Evolutionary conservation across 1,140 invertebrate genomes (phyloP).

Genomic region (Diploscapter pachys): DNA sequence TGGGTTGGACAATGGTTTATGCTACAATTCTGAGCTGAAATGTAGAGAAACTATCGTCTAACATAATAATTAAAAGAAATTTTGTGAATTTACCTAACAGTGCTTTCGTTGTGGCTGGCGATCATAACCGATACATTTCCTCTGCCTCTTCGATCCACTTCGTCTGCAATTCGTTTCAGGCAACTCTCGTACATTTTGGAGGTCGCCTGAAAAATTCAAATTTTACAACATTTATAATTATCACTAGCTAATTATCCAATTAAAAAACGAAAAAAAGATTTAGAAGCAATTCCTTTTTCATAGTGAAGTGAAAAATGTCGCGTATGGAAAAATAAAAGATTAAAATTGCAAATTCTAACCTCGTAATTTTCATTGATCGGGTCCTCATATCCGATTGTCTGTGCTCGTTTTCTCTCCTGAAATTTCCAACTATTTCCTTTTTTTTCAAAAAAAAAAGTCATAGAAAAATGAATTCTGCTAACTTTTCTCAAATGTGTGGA

Average conservation of each 20-base stretch:
- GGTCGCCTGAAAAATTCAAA: slow-evolving; percentile 46
- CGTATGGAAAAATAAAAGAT: slow-evolving; percentile 18
- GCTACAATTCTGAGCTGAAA: too few species aligned
- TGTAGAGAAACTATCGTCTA: not conserved
- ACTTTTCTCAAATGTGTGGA: too few species aligned
- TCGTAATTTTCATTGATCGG: slow-evolving; percentile 87
- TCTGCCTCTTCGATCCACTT: slow-evolving; percentile 64
- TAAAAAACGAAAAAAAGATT: not conserved
- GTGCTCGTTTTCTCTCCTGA: slow-evolving; percentile 84
- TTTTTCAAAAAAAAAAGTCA: not conserved
- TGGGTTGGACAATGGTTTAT: too few species aligned
- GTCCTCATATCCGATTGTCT: slow-evolving; percentile 83
- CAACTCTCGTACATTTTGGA: slow-evolving; percentile 63
- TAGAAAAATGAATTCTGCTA: too few species aligned
- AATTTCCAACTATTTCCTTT: not conserved
- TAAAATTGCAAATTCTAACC: slow-evolving; percentile 70
- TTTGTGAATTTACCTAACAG: slow-evolving; percentile 66
- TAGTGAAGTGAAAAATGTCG: not conserved
- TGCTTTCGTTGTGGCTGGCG: slow-evolving; percentile 95
- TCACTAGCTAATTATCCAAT: slow-evolving; percentile 1
- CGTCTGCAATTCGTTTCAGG: slow-evolving; percentile 71
- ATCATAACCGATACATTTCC: slow-evolving; percentile 84
- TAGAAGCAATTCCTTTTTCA: not conserved
- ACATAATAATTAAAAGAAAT: too few species aligned
- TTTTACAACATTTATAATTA: not conserved